Conservation (phyloP, 2,113 vertebrate species). For the Felis chaus region DNA sequence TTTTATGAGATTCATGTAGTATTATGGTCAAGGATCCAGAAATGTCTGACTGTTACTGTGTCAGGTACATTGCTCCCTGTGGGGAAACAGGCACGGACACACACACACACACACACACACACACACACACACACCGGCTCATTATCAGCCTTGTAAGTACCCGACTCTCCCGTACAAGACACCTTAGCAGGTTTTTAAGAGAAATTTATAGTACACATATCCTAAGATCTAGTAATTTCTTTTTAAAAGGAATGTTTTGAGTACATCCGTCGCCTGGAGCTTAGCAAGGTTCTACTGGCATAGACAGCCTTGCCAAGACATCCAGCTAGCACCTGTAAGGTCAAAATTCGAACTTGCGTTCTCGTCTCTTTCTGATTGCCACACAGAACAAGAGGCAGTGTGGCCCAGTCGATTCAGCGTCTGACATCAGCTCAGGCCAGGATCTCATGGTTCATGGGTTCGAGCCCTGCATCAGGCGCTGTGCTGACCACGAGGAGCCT, state of each 20-base stretch:
- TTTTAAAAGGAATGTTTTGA: neutral
- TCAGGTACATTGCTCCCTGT: neutral
- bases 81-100: neutral
- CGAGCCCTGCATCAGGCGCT: too few relatives aligned
- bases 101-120: neutral
- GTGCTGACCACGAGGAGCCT: too few relatives aligned
- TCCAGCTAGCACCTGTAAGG: neutral
- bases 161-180: neutral
- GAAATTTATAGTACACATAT: neutral
- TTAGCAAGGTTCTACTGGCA: neutral
- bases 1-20: neutral
- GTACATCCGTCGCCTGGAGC: neutral
- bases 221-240: neutral
- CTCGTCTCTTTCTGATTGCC: neutral
- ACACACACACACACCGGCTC: neutral
- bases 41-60: neutral
- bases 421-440: too few relatives aligned
- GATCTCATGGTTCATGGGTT: too few relatives aligned
- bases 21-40: neutral
- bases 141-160: neutral
- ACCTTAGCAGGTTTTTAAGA: too few relatives aligned
- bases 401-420: too few relatives aligned
- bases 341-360: neutral
- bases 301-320: neutral
- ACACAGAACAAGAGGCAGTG: neutral